phyloP scores from a whole-genome alignment of 1,140 invertebrate genomes.

The Parapsyche elsis region DNA sequence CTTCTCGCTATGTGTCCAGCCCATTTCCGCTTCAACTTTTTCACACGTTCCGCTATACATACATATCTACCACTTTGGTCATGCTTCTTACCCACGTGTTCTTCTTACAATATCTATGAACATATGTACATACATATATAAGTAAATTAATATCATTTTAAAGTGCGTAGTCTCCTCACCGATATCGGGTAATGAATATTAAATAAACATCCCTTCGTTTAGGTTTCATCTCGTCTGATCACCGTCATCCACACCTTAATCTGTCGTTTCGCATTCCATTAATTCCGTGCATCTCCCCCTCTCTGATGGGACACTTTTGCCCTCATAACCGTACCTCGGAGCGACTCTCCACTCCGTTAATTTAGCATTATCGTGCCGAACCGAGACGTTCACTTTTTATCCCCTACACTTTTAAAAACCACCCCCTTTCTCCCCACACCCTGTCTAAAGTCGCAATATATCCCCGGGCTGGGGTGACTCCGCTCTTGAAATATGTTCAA shows the following conservation, averaged over 20 bases:
- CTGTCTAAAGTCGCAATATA: too few relatives aligned
- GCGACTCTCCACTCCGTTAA: not conserved
- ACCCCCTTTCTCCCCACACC: not conserved
- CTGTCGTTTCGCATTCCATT: constrained; percentile 28
- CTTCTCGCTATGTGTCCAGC: too few relatives aligned
- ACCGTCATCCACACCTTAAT: constrained; percentile 18
- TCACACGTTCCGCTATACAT: too few relatives aligned
- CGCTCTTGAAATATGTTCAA: constrained; percentile 35
- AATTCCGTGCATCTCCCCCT: not conserved
- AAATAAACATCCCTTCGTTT: not conserved
- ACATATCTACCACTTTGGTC: too few relatives aligned
- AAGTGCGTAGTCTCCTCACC: too few relatives aligned
- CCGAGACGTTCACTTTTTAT: not conserved
- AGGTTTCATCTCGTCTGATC: not conserved
- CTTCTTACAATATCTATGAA: too few relatives aligned
- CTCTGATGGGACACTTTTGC: not conserved
- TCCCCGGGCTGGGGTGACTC: not conserved
- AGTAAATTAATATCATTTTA: too few relatives aligned
- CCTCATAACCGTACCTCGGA: not conserved
- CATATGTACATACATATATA: not conserved
- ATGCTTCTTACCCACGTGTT: too few relatives aligned
- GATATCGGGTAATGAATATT: not conserved
- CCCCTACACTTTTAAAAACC: not conserved
- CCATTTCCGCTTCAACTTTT: too few relatives aligned
- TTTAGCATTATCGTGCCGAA: not conserved